phyloP scores from a whole-genome alignment of 2,797 vertebrate genomes.

The Netta rufina region DNA sequence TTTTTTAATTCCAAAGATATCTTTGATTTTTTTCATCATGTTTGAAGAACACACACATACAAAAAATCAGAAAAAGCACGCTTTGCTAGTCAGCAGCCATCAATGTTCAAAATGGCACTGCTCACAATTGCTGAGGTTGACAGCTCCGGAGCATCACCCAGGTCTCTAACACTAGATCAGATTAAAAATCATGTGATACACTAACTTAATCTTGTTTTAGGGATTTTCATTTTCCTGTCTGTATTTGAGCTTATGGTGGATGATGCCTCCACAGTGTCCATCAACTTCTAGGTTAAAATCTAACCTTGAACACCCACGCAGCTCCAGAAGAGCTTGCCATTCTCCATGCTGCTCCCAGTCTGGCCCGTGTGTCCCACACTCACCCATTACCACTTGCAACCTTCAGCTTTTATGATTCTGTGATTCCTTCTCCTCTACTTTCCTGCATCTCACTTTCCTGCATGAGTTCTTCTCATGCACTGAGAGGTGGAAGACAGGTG shows the following conservation, averaged over 20 bases:
- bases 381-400: accelerated
- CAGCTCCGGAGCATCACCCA: background rate
- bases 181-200: background rate
- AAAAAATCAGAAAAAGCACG: background rate
- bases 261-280: background rate
- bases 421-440: background rate
- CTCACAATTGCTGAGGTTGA: background rate
- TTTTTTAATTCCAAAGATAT: background rate
- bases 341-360: background rate
- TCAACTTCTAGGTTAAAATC: background rate
- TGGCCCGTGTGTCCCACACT: accelerated
- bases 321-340: background rate
- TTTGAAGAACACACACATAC: background rate
- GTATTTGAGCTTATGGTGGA: background rate
- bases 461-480: accelerated
- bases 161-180: background rate
- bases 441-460: background rate
- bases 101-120: background rate
- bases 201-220: background rate
- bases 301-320: background rate
- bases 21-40: background rate
- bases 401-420: background rate
- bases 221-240: accelerated
- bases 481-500: no score
- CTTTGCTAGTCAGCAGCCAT: background rate